Conservation (phyloP, 1,140 invertebrate species). For the Drosophila bocki region DNA sequence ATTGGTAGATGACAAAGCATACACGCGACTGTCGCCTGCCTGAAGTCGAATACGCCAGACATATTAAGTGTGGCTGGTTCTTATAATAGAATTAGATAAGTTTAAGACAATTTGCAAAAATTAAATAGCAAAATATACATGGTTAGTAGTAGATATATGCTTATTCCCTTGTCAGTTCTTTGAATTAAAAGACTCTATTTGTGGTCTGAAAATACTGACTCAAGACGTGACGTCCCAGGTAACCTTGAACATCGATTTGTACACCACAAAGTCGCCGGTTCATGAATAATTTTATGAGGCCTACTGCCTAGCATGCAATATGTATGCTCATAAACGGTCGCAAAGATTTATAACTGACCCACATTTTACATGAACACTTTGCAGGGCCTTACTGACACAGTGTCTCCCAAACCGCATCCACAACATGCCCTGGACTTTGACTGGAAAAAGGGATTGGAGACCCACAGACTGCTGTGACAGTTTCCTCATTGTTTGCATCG, state of each 20-base stretch:
- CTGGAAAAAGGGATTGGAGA: conserved; percentile 24
- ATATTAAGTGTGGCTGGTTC: conserved; percentile 34
- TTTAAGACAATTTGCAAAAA: background rate
- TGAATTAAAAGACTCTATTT: background rate
- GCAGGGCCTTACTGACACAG: conserved; percentile 15
- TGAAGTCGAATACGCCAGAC: conserved; percentile 15
- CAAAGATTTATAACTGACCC: conserved; percentile 68
- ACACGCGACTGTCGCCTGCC: conserved; percentile 41
- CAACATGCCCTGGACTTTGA: conserved; percentile 36
- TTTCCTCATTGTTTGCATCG: conserved; percentile 51
- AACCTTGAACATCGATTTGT: conserved; percentile 53
- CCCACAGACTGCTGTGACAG: background rate
- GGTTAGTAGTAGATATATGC: background rate
- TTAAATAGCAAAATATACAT: no score
- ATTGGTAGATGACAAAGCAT: background rate
- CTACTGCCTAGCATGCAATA: conserved; percentile 29
- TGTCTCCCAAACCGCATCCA: conserved; percentile 28
- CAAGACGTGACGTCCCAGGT: conserved; percentile 31
- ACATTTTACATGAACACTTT: conserved; percentile 55
- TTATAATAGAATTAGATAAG: conserved; percentile 1
- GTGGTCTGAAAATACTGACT: background rate
- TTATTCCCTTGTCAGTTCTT: conserved; percentile 6
- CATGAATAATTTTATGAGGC: conserved; percentile 51
- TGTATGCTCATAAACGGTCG: conserved; percentile 28
- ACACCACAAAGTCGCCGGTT: conserved; percentile 41